Percentiles rank a stretch among this genome's conserved stretches.
Evolutionary conservation across 53 echinoderm and acorn worm species (phyloP).

Genomic region (Paracentrotus lividus): DNA sequence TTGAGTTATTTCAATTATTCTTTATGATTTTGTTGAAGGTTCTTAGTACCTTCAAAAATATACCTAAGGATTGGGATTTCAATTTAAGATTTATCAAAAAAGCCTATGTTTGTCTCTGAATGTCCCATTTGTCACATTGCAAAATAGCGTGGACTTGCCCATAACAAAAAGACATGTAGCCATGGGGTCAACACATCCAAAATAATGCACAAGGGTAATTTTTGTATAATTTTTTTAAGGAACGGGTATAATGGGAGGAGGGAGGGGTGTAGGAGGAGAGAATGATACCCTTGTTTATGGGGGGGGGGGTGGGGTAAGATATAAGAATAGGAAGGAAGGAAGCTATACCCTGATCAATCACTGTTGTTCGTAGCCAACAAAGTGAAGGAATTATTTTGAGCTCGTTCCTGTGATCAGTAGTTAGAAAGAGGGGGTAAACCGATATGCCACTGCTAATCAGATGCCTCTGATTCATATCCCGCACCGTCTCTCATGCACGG

Average conservation of each 20-base stretch:
- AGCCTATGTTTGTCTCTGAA: too few species aligned
- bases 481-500: conserved; percentile 38
- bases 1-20: too few species aligned
- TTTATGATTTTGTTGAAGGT: too few species aligned
- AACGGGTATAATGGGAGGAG: not conserved
- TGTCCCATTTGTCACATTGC: too few species aligned
- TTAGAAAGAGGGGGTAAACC: conserved; percentile 35
- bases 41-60: too few species aligned
- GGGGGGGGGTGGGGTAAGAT: not conserved
- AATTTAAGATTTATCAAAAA: too few species aligned
- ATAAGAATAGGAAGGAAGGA: not conserved
- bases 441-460: conserved; percentile 52
- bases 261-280: not conserved
- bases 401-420: not conserved
- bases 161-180: too few species aligned
- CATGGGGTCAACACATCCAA: too few species aligned
- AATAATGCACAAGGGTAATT: too few species aligned
- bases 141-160: too few species aligned
- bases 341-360: conserved; percentile 13
- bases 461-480: conserved; percentile 60
- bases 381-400: conserved; percentile 2
- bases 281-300: not conserved
- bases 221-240: not conserved
- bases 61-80: too few species aligned
- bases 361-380: not conserved